A percentile compares a stretch with the other conserved stretches of the same genome.
These are phyloP conservation scores for Belonocnema kinseyi DNA, from an alignment of 1,140 invertebrate species.

Conservation along the genomic window DNA sequence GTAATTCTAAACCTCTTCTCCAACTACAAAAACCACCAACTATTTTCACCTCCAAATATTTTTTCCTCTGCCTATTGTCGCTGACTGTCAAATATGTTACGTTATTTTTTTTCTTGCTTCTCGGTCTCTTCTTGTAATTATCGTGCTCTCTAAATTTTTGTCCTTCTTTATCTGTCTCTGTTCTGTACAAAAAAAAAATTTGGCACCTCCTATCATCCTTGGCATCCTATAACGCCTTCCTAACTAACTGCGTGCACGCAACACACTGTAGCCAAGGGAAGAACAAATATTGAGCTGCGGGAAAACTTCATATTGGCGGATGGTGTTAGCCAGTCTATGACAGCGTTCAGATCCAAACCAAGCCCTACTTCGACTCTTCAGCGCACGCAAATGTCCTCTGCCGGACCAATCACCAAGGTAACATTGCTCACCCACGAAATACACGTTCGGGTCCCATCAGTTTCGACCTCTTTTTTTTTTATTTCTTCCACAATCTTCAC, in stretches of 20 bases:
- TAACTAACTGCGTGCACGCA: slow-evolving; percentile 76
- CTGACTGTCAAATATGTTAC: slow-evolving; percentile 42
- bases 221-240: slow-evolving; percentile 64
- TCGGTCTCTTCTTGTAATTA: not conserved
- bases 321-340: slow-evolving; percentile 98
- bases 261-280: slow-evolving; percentile 93
- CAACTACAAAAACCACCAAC: not conserved
- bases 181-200: slow-evolving; percentile 46
- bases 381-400: slow-evolving; percentile 79
- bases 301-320: slow-evolving; percentile 99
- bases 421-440: slow-evolving; percentile 49
- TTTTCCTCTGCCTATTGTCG: slow-evolving; percentile 23
- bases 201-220: slow-evolving; percentile 52
- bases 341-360: slow-evolving; percentile 94
- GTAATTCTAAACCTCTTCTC: too few species aligned
- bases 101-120: slow-evolving; percentile 40
- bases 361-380: slow-evolving; percentile 84
- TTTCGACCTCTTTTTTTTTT: slow-evolving; percentile 32
- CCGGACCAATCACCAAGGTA: slow-evolving; percentile 97
- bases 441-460: slow-evolving; percentile 25
- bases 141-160: slow-evolving; percentile 18
- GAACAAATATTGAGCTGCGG: slow-evolving; percentile 98
- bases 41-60: not conserved
- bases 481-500: slow-evolving; percentile 35
- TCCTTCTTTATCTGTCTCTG: slow-evolving; percentile 40